Percentiles rank a stretch among this genome's conserved stretches.
phyloP scores from a whole-genome alignment of 2,888 invertebrate species.

The Ariolimax columbianus region DNA sequence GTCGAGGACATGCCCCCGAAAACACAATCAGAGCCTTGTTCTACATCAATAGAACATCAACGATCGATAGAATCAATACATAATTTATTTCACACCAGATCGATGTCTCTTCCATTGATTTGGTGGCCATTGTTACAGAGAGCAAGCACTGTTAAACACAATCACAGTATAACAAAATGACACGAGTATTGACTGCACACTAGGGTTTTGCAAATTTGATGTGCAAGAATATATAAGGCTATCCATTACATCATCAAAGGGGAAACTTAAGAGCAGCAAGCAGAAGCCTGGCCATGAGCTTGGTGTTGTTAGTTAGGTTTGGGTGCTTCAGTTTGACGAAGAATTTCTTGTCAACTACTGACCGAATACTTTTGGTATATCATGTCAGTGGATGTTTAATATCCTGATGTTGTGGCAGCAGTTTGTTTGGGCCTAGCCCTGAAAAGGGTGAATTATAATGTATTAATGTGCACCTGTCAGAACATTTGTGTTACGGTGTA shows the following conservation, averaged over 20 bases:
- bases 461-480: no score
- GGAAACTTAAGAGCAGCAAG: not conserved
- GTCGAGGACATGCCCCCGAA: not conserved
- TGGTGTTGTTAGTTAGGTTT: no score
- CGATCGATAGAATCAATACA: conserved; percentile 6
- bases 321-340: no score
- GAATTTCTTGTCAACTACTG: no score
- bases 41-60: conserved; percentile 7
- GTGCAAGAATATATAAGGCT: not conserved
- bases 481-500: no score
- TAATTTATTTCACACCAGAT: conserved; percentile 32
- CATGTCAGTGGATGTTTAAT: no score
- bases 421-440: no score
- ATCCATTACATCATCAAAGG: not conserved
- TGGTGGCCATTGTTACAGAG: not conserved
- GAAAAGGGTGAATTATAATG: no score
- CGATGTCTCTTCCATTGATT: not conserved
- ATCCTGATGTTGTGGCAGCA: no score
- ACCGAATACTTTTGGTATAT: no score
- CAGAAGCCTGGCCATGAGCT: not conserved
- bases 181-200: not conserved
- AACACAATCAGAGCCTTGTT: conserved; percentile 5
- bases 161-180: not conserved
- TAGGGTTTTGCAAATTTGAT: not conserved
- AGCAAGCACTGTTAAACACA: not conserved